Evolutionary conservation across 2,888 invertebrate species (phyloP), one percentile per base, ranked within the genome.

Genomic region (Ennomos erosarius): DNA sequence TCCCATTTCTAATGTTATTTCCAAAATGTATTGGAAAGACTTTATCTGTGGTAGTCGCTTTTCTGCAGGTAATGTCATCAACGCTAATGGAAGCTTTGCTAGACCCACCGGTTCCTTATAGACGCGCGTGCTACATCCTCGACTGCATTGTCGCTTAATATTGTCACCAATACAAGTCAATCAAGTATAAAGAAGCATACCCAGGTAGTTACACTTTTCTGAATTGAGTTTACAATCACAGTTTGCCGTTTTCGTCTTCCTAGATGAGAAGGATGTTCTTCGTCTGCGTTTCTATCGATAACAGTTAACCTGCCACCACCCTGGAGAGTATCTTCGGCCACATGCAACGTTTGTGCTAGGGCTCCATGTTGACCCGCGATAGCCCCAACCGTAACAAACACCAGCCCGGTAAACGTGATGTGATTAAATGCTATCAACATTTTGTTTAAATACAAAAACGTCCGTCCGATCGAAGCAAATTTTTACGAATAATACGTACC

Each of bases 201-300:
- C 92, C 91, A 91, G 78, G 90, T 90, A 82, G 85, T 92, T 64
- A 90, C 87, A 72, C 90, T 91, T 81, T 84, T 88, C 70, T 79
- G 75, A 56, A 79, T 67, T 39, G 84, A 70, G 62, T 85, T 75
- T 64, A 85, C 67, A 44, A 81, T 73, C 40, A 84, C 68, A 53
- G 84, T 83, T 79, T 89, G 86, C 44, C 91, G 87, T 83, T 88
- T 90, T 75, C 76, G 78, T 70, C 91, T 86, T 74, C 79, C 82
- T 58, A 76, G 69, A 64, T 57, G 69, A 59, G 72, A 59, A n/a
- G n/a, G n/a, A n/a, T n/a, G n/a, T 64, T 74, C 72, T 50, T 71
- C 70, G 51, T 71, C 78, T 54, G 57, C 59, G 59, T 62, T 62
- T 78, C 78, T 87, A 66, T 90, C 82, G 76, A 90, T 81, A 75